Evolutionary conservation across 2,888 invertebrate species (phyloP).

Genomic region (Ormyrus nitidulus): DNA sequence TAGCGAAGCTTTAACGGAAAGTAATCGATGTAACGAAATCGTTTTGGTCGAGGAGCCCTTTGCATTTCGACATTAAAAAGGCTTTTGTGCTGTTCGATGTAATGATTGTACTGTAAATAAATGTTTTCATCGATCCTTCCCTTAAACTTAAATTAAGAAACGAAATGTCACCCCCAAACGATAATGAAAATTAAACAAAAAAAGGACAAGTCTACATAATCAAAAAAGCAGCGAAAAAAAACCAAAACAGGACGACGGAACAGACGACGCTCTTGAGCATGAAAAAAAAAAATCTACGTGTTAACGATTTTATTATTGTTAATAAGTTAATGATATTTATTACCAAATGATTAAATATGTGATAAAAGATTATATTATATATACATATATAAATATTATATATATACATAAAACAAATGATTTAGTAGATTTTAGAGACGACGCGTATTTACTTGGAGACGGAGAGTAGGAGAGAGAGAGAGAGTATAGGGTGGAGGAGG

Average conservation of each 20-base stretch:
- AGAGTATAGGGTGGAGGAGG: neutral
- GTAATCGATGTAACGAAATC: too few relatives aligned
- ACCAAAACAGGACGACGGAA: slow-evolving; percentile 16
- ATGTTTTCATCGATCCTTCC: too few relatives aligned
- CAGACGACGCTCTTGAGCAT: slow-evolving; percentile 29
- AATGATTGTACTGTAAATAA: too few relatives aligned
- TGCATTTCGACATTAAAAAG: too few relatives aligned
- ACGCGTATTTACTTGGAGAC: slow-evolving; percentile 59
- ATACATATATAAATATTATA: slow-evolving; percentile 58
- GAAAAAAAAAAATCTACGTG: slow-evolving; percentile 39
- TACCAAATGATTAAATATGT: slow-evolving; percentile 69
- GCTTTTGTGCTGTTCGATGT: too few relatives aligned
- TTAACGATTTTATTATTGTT: slow-evolving; percentile 67
- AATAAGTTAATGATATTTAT: slow-evolving; percentile 67
- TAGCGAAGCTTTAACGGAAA: too few relatives aligned
- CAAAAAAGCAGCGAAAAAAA: slow-evolving; percentile 24
- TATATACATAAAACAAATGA: slow-evolving; percentile 61
- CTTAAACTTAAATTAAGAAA: too few relatives aligned
- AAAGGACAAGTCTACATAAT: slow-evolving; percentile 5
- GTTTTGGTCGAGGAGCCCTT: too few relatives aligned
- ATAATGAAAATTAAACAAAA: slow-evolving; percentile 4
- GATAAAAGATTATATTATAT: slow-evolving; percentile 64
- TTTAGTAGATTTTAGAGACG: slow-evolving; percentile 67
- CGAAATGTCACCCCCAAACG: neutral
- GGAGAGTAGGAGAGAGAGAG: neutral